Conservation (phyloP, 2,113 vertebrate genomes). For the Plectropomus leopardus region DNA sequence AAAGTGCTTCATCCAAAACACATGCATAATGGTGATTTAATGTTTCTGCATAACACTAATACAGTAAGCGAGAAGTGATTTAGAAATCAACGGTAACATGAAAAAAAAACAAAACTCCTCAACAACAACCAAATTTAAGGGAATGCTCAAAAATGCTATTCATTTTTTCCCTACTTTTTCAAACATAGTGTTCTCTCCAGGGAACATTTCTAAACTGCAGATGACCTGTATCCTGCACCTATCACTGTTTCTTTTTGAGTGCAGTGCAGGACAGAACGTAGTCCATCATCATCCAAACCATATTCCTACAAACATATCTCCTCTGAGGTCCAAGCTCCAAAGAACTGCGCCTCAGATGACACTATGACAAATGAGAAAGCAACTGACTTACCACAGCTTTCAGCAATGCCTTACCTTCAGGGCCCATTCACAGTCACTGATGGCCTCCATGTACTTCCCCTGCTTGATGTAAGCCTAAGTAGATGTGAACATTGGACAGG, state of each 20-base stretch:
- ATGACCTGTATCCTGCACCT: neutral
- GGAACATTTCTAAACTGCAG: constrained; percentile 7
- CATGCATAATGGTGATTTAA: constrained; percentile 31
- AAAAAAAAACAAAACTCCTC: neutral
- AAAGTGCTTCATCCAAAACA: constrained; percentile 17
- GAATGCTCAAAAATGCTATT: neutral
- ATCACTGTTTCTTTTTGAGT: neutral
- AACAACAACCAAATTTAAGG: neutral
- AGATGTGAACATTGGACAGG: constrained; percentile 17
- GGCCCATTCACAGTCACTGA: constrained; percentile 94
- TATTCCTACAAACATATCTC: constrained; percentile 29
- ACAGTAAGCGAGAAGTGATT: constrained; percentile 3
- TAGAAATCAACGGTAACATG: neutral
- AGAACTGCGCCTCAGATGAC: no score
- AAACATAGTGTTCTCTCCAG: constrained; percentile 1
- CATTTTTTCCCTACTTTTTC: neutral
- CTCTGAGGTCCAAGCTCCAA: constrained; percentile 18
- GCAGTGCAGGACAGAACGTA: constrained; percentile 3
- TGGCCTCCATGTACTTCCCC: constrained; percentile 86
- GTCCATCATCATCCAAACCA: constrained; percentile 3
- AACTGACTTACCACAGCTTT: constrained; percentile 30
- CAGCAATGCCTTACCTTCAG: constrained; percentile 88
- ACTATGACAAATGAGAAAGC: constrained; percentile 51
- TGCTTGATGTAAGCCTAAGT: constrained; percentile 91
- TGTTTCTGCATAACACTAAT: neutral